Conservation (phyloP, 2,888 invertebrate species). For the Apocheima hispidaria region DNA sequence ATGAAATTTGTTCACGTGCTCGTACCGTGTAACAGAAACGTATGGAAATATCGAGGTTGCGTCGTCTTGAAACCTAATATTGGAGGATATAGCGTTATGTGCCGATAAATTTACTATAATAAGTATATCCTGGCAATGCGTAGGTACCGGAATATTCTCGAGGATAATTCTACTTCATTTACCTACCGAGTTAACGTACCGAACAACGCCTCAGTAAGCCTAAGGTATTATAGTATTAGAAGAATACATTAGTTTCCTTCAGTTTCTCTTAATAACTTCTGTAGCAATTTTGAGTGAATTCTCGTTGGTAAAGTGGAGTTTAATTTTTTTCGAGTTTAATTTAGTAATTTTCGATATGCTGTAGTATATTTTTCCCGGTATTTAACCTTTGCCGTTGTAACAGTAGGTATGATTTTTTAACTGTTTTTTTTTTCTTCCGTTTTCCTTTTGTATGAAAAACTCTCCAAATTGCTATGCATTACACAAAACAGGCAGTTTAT, state of each 20-base stretch:
- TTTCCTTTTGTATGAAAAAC: too few relatives aligned
- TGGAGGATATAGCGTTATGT: constrained; percentile 1
- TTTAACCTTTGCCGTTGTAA: too few relatives aligned
- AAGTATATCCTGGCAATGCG: not conserved
- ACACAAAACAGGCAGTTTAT: too few relatives aligned
- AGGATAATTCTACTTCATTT: constrained; percentile 8
- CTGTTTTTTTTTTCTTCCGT: too few relatives aligned
- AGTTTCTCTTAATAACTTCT: not conserved
- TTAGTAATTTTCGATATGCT: not conserved
- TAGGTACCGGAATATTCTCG: not conserved
- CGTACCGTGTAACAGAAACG: too few relatives aligned
- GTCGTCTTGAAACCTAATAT: constrained; percentile 10
- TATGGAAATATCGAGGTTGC: too few relatives aligned
- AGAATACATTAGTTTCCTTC: too few relatives aligned
- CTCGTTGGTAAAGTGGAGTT: not conserved
- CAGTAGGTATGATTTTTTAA: too few relatives aligned
- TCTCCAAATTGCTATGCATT: too few relatives aligned
- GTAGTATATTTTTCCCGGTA: too few relatives aligned
- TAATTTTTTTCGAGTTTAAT: not conserved
- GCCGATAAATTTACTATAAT: constrained; percentile 12
- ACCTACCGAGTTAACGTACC: not conserved
- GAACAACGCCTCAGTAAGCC: not conserved
- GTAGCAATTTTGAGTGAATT: not conserved
- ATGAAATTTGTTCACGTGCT: too few relatives aligned
- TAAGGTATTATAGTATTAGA: not conserved